phyloP scores from a whole-genome alignment of 2,797 vertebrate species.

The Phylloscopus collybita region DNA sequence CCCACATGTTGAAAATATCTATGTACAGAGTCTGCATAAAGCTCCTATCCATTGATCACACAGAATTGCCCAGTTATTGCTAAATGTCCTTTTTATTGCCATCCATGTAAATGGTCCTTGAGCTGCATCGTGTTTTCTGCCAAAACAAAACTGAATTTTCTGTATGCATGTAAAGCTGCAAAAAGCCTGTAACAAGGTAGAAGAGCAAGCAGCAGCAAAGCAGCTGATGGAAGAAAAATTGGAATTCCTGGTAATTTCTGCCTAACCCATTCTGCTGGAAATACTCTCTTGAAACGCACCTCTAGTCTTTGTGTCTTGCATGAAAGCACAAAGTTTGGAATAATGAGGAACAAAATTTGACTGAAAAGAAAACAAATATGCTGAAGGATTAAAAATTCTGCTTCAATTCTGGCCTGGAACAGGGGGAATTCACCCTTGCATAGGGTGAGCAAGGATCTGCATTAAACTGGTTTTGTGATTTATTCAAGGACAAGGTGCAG shows the following conservation, averaged over 20 bases:
- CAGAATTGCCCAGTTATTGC: not conserved
- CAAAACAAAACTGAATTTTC: not conserved
- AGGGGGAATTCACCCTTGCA: not conserved
- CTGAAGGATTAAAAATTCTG: not conserved
- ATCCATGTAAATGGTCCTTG: not conserved
- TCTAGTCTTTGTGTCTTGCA: not conserved
- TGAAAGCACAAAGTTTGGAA: not conserved
- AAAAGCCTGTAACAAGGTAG: not conserved
- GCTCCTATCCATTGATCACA: not conserved
- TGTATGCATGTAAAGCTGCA: not conserved
- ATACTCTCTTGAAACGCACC: not conserved
- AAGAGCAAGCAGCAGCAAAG: not conserved
- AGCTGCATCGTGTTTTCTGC: not conserved
- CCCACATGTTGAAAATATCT: not conserved
- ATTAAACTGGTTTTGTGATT: not conserved
- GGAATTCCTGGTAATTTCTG: not conserved
- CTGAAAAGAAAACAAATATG: not conserved
- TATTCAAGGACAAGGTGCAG: not conserved
- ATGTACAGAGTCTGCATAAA: not conserved
- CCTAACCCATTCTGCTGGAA: not conserved
- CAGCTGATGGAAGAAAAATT: not conserved
- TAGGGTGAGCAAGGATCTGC: not conserved
- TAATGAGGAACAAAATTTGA: not conserved
- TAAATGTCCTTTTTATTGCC: not conserved
- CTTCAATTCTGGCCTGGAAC: not conserved